Base-by-base conservation (phyloP, 2,113 vertebrate species). In the Pachyramphus minor region DNA sequence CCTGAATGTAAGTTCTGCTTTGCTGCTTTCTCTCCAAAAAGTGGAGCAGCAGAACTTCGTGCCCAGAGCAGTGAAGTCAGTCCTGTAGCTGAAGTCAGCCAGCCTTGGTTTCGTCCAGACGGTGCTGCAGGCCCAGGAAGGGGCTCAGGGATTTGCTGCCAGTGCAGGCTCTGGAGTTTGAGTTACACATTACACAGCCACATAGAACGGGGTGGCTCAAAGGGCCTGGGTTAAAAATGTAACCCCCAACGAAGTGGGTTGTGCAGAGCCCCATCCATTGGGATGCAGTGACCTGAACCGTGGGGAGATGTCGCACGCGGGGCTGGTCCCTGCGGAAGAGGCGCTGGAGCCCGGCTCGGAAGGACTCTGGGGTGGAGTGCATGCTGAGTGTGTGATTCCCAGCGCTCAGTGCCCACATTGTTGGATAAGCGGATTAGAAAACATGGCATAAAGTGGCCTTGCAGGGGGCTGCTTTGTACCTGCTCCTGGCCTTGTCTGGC, bases 381-480 rank as follows among this genome's bases (percentile, higher is more conserved):
- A 52, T 74, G 87, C 91, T 49, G 96, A 95, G 95, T 89, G 79
- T 96, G 72, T 69, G 97, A 93, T 96, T 96, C 94, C 92, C 85
- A 95, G 96, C 62, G 6, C 90, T 83, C 93, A 90, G 81, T 63
- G 94, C 97, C 96, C 85, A 93, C 90, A 83, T 93, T 96, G 96
- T 92, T 90, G 83, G 72, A 45, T 92, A 96, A 98, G 97, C 84
- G 87, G 97, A 95, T 97, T 94, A 96, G 77, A 94, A 96, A 96
- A 85, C 93, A 84, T 80, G 44, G 90, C 95, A 77, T 72, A 87
- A 88, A 90, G 97, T 94, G 92, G 87, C 89, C 14, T 93, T 94
- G 95, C 84, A 86, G 95, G 97, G 97, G 94, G 91, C 92, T 93
- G 96, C 97, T 90, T 94, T 97, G 88, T 97, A 97, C 97, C 96